Conservation (phyloP, 2,797 vertebrate species). For the Bradypodion pumilum region DNA sequence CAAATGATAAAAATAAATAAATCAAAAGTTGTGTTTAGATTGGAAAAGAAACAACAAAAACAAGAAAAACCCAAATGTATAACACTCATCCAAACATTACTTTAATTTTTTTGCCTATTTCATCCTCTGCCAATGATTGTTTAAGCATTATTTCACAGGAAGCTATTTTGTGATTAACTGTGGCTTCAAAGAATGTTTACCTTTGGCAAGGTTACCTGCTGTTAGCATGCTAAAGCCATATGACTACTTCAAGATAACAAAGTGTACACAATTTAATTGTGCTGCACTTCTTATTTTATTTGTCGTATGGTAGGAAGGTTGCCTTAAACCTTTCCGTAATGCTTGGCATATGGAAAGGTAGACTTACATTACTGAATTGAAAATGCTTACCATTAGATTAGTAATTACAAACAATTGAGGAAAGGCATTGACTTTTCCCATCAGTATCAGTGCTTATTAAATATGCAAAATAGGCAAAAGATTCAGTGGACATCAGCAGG, state of each 20-base stretch:
- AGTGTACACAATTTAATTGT: conserved; percentile 26
- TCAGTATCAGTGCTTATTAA: not conserved
- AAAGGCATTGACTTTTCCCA: not conserved
- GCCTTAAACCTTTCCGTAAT: not conserved
- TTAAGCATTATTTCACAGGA: conserved; percentile 62
- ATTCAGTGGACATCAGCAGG: not conserved
- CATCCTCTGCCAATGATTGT: conserved; percentile 74
- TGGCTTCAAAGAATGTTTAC: conserved; percentile 70
- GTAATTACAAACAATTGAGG: not conserved
- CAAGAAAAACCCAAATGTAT: conserved; percentile 56
- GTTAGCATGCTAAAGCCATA: conserved; percentile 33
- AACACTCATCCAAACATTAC: conserved; percentile 60
- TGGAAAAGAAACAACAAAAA: conserved; percentile 34
- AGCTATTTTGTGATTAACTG: conserved; percentile 52
- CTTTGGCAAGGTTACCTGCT: conserved; percentile 36
- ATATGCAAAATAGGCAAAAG: not conserved
- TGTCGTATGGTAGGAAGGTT: not conserved
- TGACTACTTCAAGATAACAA: conserved; percentile 44
- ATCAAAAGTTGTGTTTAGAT: conserved; percentile 44
- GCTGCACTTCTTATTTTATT: conserved; percentile 24
- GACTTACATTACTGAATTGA: not conserved
- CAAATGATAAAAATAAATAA: conserved; percentile 52
- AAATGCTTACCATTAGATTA: conserved; percentile 8
- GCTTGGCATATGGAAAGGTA: conserved; percentile 1
- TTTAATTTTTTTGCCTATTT: conserved; percentile 56